Evolutionary conservation across 2,888 invertebrate genomes (phyloP).

Genomic region (Hydraecia micacea): DNA sequence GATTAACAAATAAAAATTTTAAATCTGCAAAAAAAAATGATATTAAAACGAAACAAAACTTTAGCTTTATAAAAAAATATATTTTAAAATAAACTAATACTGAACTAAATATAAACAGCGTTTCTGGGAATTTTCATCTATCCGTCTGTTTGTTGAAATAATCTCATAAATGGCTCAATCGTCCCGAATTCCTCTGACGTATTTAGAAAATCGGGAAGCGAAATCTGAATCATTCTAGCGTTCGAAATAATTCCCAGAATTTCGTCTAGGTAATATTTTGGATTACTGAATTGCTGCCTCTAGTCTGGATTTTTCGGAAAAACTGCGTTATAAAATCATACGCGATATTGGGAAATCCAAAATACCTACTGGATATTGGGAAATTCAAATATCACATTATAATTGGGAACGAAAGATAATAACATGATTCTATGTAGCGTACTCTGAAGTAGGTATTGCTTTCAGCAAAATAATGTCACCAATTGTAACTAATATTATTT

Average conservation of each 20-base stretch:
- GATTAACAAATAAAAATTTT: conserved; percentile 7
- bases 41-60: neutral
- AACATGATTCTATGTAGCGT: neutral
- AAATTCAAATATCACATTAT: neutral
- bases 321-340: neutral
- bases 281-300: neutral
- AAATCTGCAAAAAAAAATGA: neutral
- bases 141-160: conserved; percentile 30
- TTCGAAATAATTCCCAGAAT: conserved; percentile 20
- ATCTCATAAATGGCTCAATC: conserved; percentile 30
- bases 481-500: neutral
- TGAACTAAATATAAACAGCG: conserved; percentile 40
- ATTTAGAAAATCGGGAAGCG: conserved; percentile 6
- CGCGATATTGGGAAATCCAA: neutral
- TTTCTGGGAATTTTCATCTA: conserved; percentile 35
- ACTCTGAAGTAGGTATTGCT: neutral
- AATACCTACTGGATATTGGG: neutral
- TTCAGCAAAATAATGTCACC: too few relatives aligned
- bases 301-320: neutral
- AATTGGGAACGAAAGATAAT: neutral
- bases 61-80: neutral
- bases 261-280: neutral
- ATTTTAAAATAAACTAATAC: conserved; percentile 53
- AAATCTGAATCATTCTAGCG: conserved; percentile 24
- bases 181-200: conserved; percentile 15